Evolutionary conservation across 2,113 vertebrate genomes (phyloP), one percentile per base, ranked within the genome.

Genomic region (Apus apus): DNA sequence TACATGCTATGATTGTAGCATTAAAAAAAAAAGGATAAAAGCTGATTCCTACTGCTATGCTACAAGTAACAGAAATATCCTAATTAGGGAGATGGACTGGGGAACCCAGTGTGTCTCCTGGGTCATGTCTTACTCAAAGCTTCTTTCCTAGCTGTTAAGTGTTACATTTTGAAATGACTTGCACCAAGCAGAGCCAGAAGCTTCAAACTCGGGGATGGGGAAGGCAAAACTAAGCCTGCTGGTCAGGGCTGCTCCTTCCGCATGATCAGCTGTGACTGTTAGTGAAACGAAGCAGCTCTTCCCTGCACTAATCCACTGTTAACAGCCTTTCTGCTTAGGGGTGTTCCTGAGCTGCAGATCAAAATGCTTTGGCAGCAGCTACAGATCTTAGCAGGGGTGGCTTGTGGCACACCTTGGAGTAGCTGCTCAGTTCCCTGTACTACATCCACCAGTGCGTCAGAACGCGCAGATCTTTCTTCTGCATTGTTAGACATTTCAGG

Each of bases 141-240:
- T 21, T 45, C 48, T 54, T 78, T 66, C 57, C 27, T 27, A 45
- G 82, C 51, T 81, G 6, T 46, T 8, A 51, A 71, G 40, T 13
- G 38, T 62, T 76, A 3, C n/a, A 36, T 30, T 66, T 83, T 81
- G 58, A 86, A 76, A 58, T 60, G 36, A 79, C 38, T 75, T 75
- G 71, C 60, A 80, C 70, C 13, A 16, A 56, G 56, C 46, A 81
- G 54, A 87, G 56, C 45, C 50, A 19, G 68, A 61, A 40, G 80
- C 79, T 64, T 56, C 67, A 30, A 58, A 5, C 53, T 54, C 43
- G 7, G 50, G 23, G 46, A 13, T 45, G 66, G 14, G 74, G 43
- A 74, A 58, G 74, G 91, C 79, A 85, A 73, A 83, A n/a, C 85
- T 60, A 81, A 77, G 78, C 51, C 61, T 43, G 26, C 83, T 57